Evolutionary conservation across 2,888 invertebrate genomes (phyloP).

Genomic region (Protonemura montana): DNA sequence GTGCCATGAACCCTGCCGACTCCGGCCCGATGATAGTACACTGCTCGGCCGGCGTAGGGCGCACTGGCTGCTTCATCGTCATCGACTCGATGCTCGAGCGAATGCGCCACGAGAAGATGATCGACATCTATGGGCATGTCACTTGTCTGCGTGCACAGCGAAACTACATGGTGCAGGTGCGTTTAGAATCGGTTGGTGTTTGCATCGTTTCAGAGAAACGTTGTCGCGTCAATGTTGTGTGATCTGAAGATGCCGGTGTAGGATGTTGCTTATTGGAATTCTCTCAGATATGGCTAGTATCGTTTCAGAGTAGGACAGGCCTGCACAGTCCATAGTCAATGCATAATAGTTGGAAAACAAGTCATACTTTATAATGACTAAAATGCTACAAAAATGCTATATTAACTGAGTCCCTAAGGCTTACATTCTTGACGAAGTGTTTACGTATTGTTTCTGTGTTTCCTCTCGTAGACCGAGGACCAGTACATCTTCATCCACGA

Average conservation of each 20-base stretch:
- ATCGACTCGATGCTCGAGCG: conserved; percentile 99
- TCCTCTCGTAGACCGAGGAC: conserved; percentile 80
- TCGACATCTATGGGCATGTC: conserved; percentile 99
- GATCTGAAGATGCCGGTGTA: too few relatives aligned
- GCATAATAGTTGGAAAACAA: too few relatives aligned
- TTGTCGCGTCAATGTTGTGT: too few relatives aligned
- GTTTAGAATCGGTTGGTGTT: neutral
- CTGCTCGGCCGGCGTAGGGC: conserved; percentile 87
- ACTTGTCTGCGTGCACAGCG: conserved; percentile 96
- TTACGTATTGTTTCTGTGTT: too few relatives aligned
- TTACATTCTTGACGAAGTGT: too few relatives aligned
- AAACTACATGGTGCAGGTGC: conserved; percentile 93
- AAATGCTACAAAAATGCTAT: too few relatives aligned
- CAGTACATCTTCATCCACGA: conserved; percentile 99
- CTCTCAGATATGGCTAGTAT: too few relatives aligned
- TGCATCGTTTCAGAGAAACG: neutral
- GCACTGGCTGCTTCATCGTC: conserved; percentile 97
- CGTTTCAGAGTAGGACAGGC: too few relatives aligned
- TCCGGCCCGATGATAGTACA: conserved; percentile 95
- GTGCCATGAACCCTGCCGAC: conserved; percentile 87
- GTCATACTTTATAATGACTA: too few relatives aligned
- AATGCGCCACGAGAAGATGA: conserved; percentile 95
- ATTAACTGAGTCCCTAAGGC: too few relatives aligned
- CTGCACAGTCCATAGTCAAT: too few relatives aligned
- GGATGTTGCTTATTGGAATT: too few relatives aligned